Evolutionary conservation across 1,140 invertebrate species (phyloP).

Genomic region (Ceratina japonica): DNA sequence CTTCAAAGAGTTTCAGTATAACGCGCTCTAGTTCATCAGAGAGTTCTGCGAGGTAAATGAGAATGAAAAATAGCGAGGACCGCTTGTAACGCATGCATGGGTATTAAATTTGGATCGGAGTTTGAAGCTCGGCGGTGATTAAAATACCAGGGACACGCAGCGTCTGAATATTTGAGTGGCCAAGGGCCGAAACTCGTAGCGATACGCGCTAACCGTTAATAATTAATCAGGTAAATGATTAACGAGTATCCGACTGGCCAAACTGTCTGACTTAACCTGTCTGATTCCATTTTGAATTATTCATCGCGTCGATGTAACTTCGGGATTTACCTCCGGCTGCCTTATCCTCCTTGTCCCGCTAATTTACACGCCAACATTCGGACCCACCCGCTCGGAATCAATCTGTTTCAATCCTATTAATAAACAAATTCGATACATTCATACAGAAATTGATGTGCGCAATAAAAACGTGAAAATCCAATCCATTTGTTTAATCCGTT

Average conservation of each 20-base stretch:
- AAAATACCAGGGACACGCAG: neutral
- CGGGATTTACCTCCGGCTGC: neutral
- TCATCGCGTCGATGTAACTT: conserved; percentile 28
- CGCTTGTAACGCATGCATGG: too few species aligned
- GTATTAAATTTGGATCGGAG: too few species aligned
- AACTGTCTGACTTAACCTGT: conserved; percentile 36
- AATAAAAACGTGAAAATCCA: too few species aligned
- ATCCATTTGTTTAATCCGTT: too few species aligned
- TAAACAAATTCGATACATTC: too few species aligned
- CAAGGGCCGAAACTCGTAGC: neutral
- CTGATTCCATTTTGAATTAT: conserved; percentile 43
- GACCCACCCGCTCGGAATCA: too few species aligned
- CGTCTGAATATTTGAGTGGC: neutral
- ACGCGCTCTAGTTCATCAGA: too few species aligned
- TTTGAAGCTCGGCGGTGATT: neutral
- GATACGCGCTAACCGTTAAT: conserved; percentile 19
- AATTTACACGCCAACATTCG: conserved; percentile 8
- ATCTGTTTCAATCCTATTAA: neutral
- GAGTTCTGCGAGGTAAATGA: too few species aligned
- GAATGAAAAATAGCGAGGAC: too few species aligned
- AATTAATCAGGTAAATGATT: conserved; percentile 48
- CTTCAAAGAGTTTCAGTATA: too few species aligned
- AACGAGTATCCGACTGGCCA: conserved; percentile 7
- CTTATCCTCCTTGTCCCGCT: neutral
- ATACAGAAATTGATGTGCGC: too few species aligned